Conservation (phyloP, 2,797 vertebrate genomes). For the Ispidina picta region DNA sequence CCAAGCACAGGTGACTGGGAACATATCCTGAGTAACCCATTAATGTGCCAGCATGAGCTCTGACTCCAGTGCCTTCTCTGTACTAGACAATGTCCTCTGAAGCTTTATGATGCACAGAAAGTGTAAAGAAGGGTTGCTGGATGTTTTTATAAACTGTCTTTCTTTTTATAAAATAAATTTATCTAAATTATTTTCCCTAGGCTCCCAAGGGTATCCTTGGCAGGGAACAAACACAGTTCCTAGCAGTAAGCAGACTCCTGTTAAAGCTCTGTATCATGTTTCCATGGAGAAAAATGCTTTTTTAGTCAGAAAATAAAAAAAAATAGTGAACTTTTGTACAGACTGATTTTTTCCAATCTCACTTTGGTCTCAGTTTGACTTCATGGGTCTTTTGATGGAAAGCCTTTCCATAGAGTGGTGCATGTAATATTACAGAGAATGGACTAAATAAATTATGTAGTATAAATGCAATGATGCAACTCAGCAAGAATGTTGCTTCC, state of each 20-base stretch:
- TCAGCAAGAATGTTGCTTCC: background rate
- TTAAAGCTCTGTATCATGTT: constrained; percentile 23
- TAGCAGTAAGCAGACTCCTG: constrained; percentile 30
- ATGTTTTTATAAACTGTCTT: background rate
- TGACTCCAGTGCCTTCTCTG: background rate
- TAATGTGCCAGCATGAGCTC: background rate
- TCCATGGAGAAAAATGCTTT: constrained; percentile 57
- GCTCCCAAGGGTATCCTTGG: constrained; percentile 11
- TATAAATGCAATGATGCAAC: constrained; percentile 33
- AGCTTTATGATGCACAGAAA: background rate
- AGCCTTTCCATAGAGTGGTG: background rate
- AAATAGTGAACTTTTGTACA: background rate
- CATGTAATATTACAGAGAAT: background rate
- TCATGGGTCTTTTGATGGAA: background rate
- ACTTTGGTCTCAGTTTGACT: background rate
- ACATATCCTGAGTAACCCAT: background rate
- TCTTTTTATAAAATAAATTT: background rate
- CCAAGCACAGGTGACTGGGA: background rate
- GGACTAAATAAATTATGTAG: constrained; percentile 35
- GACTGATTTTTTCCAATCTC: constrained; percentile 16
- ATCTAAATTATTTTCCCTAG: background rate
- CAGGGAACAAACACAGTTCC: constrained; percentile 23
- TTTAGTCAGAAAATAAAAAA: constrained; percentile 9
- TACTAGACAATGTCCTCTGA: background rate
- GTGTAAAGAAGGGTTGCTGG: background rate